phyloP scores from a whole-genome alignment of 2,113 vertebrate species.

The Aldabrachelys gigantea region DNA sequence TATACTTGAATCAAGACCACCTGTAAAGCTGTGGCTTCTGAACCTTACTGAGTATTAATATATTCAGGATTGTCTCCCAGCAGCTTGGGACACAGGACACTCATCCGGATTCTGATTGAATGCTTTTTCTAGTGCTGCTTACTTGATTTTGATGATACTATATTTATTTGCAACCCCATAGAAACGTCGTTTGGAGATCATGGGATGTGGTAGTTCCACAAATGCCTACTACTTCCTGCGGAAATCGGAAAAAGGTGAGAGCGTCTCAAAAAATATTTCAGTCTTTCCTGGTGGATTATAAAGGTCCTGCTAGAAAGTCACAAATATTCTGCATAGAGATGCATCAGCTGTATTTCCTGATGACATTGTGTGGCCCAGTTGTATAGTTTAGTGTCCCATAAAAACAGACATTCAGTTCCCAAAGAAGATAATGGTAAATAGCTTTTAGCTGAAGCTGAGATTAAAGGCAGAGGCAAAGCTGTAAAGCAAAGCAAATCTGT shows the following conservation, averaged over 20 bases:
- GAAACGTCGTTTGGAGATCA: constrained; percentile 1
- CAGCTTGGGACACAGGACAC: not conserved
- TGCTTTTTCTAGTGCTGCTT: not conserved
- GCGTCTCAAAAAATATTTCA: not conserved
- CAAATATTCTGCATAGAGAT: not conserved
- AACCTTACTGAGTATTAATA: not conserved
- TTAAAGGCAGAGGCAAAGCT: not conserved
- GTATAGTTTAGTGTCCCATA: not conserved
- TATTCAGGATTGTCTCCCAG: constrained; percentile 8
- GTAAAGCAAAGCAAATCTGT: not conserved
- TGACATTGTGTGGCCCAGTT: not conserved
- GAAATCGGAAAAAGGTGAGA: constrained; percentile 77
- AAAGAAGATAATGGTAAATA: not conserved
- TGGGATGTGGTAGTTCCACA: constrained; percentile 74
- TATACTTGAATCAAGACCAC: not conserved
- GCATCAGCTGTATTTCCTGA: not conserved
- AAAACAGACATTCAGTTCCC: not conserved
- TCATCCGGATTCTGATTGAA: not conserved
- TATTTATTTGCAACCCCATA: not conserved
- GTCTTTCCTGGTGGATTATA: not conserved
- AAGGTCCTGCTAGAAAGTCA: rapidly evolving
- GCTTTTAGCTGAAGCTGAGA: not conserved
- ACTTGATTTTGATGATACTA: not conserved
- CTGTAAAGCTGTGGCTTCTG: rapidly evolving
- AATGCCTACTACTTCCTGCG: constrained; percentile 62